Conservation (phyloP, 2,797 vertebrate genomes). For the Esox masquinongy region DNA sequence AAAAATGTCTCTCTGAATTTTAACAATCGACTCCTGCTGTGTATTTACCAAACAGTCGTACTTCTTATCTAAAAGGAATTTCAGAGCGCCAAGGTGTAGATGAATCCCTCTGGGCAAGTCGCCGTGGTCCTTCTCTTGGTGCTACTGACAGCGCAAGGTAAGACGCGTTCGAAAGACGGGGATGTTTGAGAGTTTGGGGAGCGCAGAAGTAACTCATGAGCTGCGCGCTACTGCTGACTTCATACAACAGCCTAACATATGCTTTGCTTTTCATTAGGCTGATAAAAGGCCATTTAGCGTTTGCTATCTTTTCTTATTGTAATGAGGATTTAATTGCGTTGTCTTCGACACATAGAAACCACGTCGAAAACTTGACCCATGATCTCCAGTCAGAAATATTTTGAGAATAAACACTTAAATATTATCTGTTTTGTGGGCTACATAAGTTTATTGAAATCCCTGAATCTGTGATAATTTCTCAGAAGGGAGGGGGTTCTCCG, state of each 20-base stretch:
- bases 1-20: slow-evolving; percentile 29
- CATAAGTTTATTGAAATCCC: background rate
- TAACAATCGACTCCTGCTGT: background rate
- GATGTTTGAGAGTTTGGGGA: background rate
- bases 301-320: background rate
- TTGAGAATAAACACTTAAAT: background rate
- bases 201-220: background rate
- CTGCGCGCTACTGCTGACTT: background rate
- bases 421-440: background rate
- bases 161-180: slow-evolving; percentile 13
- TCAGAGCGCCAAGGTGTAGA: slow-evolving; percentile 53
- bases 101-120: slow-evolving; percentile 64
- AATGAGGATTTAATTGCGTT: background rate
- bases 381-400: background rate
- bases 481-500: background rate
- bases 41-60: background rate
- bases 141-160: slow-evolving; percentile 72
- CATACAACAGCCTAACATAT: background rate
- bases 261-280: background rate
- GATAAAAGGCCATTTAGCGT: background rate
- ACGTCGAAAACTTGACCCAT: background rate
- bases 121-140: slow-evolving; percentile 58
- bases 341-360: background rate
- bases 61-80: slow-evolving; percentile 22
- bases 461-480: background rate